phyloP scores from a whole-genome alignment of 2,888 invertebrate species.

The Nephrotoma guestfalica region DNA sequence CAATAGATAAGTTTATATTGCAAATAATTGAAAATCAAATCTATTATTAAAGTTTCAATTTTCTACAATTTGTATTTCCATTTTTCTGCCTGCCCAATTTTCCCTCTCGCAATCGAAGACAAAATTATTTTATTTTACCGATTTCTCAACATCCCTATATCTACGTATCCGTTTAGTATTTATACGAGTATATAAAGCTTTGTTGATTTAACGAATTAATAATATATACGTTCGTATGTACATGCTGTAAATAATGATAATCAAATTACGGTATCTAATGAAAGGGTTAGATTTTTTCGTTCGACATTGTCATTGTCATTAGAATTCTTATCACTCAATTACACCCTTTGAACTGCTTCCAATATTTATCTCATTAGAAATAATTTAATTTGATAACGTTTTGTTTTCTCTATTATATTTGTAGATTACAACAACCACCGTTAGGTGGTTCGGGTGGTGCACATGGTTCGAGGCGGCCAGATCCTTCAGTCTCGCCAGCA shows the following conservation, averaged over 20 bases:
- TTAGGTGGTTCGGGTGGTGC: background rate
- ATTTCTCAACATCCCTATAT: background rate
- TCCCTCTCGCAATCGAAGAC: background rate
- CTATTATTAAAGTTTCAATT: background rate
- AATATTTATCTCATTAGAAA: background rate
- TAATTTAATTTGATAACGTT: background rate
- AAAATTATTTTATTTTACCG: background rate
- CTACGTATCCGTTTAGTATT: background rate
- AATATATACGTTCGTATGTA: background rate
- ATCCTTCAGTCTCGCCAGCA: conserved; percentile 28
- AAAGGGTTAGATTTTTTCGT: conserved; percentile 2
- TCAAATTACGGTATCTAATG: background rate
- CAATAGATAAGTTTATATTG: background rate
- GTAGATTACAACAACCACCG: conserved; percentile 4
- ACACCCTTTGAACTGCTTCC: background rate
- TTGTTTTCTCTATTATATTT: background rate
- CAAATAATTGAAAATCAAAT: background rate
- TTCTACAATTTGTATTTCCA: background rate
- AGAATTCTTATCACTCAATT: background rate
- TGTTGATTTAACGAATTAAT: background rate
- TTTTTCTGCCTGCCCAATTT: background rate
- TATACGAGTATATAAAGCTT: background rate
- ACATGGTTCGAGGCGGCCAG: conserved; percentile 23
- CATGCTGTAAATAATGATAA: conserved; percentile 6
- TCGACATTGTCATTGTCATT: background rate